Evolutionary conservation across 2,888 invertebrate species (phyloP).

Genomic region (Pteria penguin): DNA sequence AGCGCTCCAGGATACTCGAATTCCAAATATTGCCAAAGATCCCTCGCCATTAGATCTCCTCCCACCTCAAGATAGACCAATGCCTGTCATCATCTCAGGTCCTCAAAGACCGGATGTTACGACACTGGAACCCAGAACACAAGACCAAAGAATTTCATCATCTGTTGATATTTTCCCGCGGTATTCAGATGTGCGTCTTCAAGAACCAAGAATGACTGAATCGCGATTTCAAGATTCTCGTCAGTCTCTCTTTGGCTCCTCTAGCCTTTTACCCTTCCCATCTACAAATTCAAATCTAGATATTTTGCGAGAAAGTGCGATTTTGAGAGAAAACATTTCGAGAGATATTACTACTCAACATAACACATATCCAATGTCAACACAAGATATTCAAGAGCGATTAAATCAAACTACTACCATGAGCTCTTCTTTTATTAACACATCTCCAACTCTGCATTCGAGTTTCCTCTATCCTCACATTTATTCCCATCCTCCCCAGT

Average conservation of each 20-base stretch:
- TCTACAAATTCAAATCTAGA: constrained; percentile 68
- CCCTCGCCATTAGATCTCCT: constrained; percentile 44
- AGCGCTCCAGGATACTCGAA: constrained; percentile 46
- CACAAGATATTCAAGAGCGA: constrained; percentile 60
- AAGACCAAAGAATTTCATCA: constrained; percentile 41
- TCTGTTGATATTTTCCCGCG: constrained; percentile 36
- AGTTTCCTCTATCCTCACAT: constrained; percentile 78
- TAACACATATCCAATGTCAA: constrained; percentile 58
- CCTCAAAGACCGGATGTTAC: constrained; percentile 59
- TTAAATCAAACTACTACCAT: constrained; percentile 61
- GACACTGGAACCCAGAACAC: constrained; percentile 52
- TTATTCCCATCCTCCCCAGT: constrained; percentile 71
- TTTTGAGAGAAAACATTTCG: constrained; percentile 38
- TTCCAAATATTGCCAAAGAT: constrained; percentile 28
- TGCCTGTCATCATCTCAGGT: constrained; percentile 62
- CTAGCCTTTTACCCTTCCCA: constrained; percentile 57
- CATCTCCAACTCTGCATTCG: constrained; percentile 69
- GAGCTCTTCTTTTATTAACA: constrained; percentile 66
- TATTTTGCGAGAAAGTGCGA: constrained; percentile 65
- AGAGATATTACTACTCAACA: constrained; percentile 63
- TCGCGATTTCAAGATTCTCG: constrained; percentile 48
- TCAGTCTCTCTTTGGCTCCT: constrained; percentile 42
- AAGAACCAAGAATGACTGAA: constrained; percentile 58
- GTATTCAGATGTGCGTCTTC: constrained; percentile 51
- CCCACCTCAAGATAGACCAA: constrained; percentile 51